Conservation (phyloP, 1,140 invertebrate species). For the Cataglyphis hispanica region DNA sequence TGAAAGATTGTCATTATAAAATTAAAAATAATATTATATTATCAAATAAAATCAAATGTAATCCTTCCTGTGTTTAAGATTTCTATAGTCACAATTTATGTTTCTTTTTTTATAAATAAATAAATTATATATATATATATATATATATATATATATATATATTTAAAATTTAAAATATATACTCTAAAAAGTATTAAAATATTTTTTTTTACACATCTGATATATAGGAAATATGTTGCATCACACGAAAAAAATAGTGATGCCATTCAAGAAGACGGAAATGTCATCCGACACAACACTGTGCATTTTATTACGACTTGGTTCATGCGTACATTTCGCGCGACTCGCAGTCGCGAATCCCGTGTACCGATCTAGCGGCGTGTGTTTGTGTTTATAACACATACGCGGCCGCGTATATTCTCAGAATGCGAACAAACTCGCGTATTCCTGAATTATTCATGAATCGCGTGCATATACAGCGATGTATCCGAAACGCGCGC, state of each 20-base stretch:
- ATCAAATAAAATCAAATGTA: no score
- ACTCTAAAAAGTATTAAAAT: background rate
- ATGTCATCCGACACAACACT: background rate
- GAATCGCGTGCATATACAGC: slow-evolving; percentile 18
- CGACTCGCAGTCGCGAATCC: slow-evolving; percentile 29
- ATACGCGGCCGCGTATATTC: slow-evolving; percentile 59
- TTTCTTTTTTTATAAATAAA: background rate
- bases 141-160: background rate
- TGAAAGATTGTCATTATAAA: background rate
- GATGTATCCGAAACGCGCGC: slow-evolving; percentile 39
- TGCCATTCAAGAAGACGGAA: background rate
- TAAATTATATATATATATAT: background rate
- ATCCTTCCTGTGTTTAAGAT: background rate
- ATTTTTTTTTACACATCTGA: background rate
- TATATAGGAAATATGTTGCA: background rate
- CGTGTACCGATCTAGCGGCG: background rate
- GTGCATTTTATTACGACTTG: slow-evolving; percentile 63
- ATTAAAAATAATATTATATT: background rate
- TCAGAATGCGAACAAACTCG: slow-evolving; percentile 67
- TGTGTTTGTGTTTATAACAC: slow-evolving; percentile 49
- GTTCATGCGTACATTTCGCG: slow-evolving; percentile 10
- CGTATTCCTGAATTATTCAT: slow-evolving; percentile 73
- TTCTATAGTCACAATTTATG: background rate
- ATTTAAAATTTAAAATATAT: background rate
- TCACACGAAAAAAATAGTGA: background rate